Base-by-base conservation (phyloP, 2,888 invertebrate species). In the Ashinkailepas kermadecensis region DNA sequence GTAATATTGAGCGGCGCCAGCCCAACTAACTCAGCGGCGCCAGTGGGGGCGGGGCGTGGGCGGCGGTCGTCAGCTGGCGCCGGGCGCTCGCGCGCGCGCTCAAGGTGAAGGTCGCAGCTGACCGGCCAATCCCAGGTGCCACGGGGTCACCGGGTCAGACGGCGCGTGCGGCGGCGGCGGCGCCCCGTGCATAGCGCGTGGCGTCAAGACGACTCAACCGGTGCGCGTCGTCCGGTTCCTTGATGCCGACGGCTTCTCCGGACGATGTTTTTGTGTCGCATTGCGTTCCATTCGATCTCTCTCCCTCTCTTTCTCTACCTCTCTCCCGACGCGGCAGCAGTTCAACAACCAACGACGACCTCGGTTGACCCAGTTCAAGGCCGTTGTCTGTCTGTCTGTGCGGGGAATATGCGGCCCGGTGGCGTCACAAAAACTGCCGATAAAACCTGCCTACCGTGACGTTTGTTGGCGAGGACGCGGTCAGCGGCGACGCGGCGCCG, bases 331-430 rank as follows among this genome's bases (percentile, higher is more conserved):
- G 67, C 67, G 23, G 25, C 23, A 11, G 67, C 23, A 9, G 23
- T 23, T 23, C 23, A 8, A 39, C 39, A 39, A 39, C 67, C 23
- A 25, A 23, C 67, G n/a, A 1, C 23, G 67, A 67, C 67, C 67
- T 67, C 67, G 13, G 12, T 11, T 67, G 67, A 67, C 67, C 67
- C 25, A 67, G 67, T 67, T 67, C 67, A 67, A 67, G 67, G 67
- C 67, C 67, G 64, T 21, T n/a, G 39, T 4, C 39, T 39, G 39
- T 4, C 39, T 39, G 39, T 39, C 39, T 39, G 39, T 39, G 39
- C 4, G 39, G 39, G 39, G 39, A 39, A 39, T 39, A 39, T 39
- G 39, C 39, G 39, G 39, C 39, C 39, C 39, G 39, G 39, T 39
- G 39, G 39, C 39, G 39, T 39, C 39, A 39, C 39, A 39, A 39